phyloP scores from a whole-genome alignment of 2,888 invertebrate species.

The Escarpia spicata region DNA sequence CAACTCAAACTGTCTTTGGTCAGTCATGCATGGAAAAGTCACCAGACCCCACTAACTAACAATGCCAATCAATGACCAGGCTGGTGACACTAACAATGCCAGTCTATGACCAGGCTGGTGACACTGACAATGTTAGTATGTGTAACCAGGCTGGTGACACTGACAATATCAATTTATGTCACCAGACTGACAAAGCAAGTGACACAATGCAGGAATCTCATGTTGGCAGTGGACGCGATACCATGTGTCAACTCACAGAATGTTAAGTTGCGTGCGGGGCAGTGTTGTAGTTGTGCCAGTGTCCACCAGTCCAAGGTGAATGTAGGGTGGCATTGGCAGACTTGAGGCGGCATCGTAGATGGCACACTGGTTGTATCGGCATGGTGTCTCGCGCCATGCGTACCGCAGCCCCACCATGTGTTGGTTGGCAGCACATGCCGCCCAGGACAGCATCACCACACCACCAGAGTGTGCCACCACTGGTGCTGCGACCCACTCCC shows the following conservation, averaged over 20 bases:
- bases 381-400: conserved; percentile 46
- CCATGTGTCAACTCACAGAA: neutral
- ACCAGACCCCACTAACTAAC: neutral
- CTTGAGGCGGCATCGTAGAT: conserved; percentile 29
- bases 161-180: neutral
- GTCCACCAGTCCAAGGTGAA: conserved; percentile 28
- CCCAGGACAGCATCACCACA: conserved; percentile 28
- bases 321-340: conserved; percentile 39
- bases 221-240: neutral
- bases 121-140: neutral
- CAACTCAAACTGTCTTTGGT: neutral
- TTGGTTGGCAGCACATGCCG: conserved; percentile 22
- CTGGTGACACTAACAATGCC: neutral
- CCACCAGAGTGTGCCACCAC: conserved; percentile 23
- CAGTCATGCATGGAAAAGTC: too few species aligned
- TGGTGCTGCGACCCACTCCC: conserved; percentile 37
- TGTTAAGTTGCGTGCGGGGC: neutral
- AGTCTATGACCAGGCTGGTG: neutral
- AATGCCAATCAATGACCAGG: neutral
- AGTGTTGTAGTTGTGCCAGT: conserved; percentile 24
- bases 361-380: conserved; percentile 27
- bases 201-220: neutral
- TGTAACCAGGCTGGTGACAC: neutral
- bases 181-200: neutral
- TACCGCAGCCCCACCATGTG: conserved; percentile 44